Base-by-base conservation (phyloP, 92 coral and sea anemone species). In the Isaurus tuberculatus region DNA sequence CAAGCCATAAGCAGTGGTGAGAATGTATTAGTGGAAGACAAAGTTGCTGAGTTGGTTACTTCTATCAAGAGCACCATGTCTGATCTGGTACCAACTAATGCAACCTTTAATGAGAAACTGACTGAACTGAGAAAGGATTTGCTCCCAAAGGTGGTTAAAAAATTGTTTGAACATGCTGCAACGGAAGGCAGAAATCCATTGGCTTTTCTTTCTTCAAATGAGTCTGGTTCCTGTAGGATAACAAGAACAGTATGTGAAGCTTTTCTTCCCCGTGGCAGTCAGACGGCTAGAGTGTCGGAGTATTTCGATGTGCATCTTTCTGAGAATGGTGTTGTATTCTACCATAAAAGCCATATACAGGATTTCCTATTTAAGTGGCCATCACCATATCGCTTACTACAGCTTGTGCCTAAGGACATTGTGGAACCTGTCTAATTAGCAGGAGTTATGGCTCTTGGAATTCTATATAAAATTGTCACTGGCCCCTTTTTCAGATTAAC, bases 91-190 rank as follows among this genome's bases (percentile, higher is more conserved):
- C 79, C 78, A 26, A 83, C 79, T 34, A 83, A 83, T 83, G 78
- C 86, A 61, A 40, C 86, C 0, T 81, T 81, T 81, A 81, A 81
- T 68, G 78, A 81, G 20, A 69, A 70, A 44, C 70, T 83, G 64
- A 65, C 58, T 6, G 77, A 65, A 70, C 15, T 70, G 37, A 28
- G 71, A 70, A 51, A 65, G 73, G 86, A 49, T 68, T 65, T 83
- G 37, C 65, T 83, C 74, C 86, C 86, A 43, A 49, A 83, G n/a
- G 79, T 83, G 73, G 86, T 83, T n/a, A 79, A 83, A 9, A 83
- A 83, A 46, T 46, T 46, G 86, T 82, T 70, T 82, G 86, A 83
- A 32, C 75, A 83, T 46, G 65, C 75, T 49, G 75, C 75, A 49
- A 42, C 65, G 36, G 86, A 68, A 70, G 86, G 75, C 65, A 68